Conservation (phyloP, 2,113 vertebrate species). For the Cryptoleucopteryx plumbea region DNA sequence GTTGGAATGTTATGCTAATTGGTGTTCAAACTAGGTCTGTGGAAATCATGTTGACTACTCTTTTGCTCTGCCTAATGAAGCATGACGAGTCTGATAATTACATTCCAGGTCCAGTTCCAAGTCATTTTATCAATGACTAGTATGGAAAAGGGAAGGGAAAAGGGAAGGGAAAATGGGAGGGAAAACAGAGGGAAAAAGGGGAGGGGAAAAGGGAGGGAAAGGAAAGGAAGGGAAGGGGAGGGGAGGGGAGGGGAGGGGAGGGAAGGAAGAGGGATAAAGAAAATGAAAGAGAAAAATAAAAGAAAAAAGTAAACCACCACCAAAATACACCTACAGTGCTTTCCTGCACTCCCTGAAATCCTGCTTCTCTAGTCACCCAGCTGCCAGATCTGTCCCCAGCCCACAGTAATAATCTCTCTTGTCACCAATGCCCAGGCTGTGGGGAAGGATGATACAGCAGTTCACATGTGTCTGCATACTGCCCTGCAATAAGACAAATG, state of each 20-base stretch:
- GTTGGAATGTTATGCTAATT: background rate
- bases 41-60: background rate
- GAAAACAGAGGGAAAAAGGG: too few relatives aligned
- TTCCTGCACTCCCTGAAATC: background rate
- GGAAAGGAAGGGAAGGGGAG: too few relatives aligned
- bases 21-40: background rate
- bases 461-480: background rate
- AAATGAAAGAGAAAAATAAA: too few relatives aligned
- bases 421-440: background rate
- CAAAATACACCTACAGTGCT: background rate
- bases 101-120: background rate
- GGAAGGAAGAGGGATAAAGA: background rate
- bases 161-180: too few relatives aligned
- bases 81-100: background rate
- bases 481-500: background rate
- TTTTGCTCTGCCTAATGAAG: background rate
- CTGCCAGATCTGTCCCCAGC: background rate
- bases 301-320: background rate
- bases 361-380: background rate
- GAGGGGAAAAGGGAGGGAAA: too few relatives aligned
- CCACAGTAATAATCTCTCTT: background rate
- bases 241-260: accelerated
- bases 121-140: background rate
- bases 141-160: background rate
- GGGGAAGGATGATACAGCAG: background rate